A percentile compares a stretch with the other conserved stretches of the same genome.
Conservation (phyloP, 2,888 invertebrate genomes). For the Sussaba pulchella region DNA sequence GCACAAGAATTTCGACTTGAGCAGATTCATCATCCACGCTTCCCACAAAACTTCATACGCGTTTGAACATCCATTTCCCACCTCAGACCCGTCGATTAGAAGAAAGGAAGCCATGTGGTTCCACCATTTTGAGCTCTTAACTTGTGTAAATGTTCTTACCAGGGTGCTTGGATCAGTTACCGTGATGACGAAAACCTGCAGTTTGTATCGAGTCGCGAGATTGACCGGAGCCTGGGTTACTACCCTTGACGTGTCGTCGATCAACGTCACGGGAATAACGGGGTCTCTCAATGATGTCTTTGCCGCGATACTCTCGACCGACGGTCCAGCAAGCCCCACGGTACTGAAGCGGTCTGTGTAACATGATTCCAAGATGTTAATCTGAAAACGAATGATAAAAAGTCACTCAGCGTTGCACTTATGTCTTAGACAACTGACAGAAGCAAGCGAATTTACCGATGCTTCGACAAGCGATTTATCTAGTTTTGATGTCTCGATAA, state of each 20-base stretch:
- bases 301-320: not conserved
- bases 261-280: not conserved
- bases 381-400: not conserved
- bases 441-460: not conserved
- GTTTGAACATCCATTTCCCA: slow-evolving; percentile 53
- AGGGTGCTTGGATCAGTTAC: not conserved
- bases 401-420: not conserved
- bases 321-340: slow-evolving; percentile 4
- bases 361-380: not conserved
- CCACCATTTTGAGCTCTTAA: slow-evolving; percentile 65
- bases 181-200: slow-evolving; percentile 22
- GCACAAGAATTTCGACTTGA: not conserved
- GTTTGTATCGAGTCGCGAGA: not conserved
- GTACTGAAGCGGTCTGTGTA: not conserved
- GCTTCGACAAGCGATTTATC: not conserved
- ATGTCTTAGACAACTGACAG: not conserved
- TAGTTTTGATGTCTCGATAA: not conserved
- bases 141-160: not conserved
- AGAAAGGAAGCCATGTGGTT: slow-evolving; percentile 60
- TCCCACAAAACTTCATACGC: slow-evolving; percentile 47
- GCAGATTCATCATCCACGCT: slow-evolving; percentile 51
- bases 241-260: not conserved
- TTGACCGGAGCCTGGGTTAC: not conserved
- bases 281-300: not conserved
- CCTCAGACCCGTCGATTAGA: slow-evolving; percentile 47